These are phyloP conservation scores for Ganaspis sp. DNA, from an alignment of 1,140 invertebrate genomes.

Conservation along the genomic window DNA sequence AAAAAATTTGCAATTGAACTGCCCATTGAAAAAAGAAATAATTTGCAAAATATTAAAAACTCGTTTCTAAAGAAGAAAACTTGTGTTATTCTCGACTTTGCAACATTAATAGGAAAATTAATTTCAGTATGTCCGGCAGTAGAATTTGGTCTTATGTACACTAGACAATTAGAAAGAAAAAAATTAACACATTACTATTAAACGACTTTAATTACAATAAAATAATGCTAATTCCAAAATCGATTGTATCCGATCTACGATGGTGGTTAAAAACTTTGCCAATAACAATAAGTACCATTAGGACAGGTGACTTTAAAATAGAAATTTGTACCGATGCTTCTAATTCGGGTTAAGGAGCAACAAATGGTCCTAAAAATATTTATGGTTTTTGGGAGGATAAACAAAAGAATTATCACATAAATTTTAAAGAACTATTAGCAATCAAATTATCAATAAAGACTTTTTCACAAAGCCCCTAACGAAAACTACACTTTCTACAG, in stretches of 20 bases:
- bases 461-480: background rate
- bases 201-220: background rate
- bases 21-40: background rate
- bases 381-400: conserved; percentile 36
- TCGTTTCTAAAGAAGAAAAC: background rate
- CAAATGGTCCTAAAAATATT: background rate
- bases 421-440: conserved; percentile 41
- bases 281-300: background rate
- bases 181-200: background rate
- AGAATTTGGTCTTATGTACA: conserved; percentile 1
- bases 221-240: background rate
- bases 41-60: background rate
- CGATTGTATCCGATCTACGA: conserved; percentile 8
- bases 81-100: background rate
- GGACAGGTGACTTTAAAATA: conserved; percentile 21
- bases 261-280: conserved; percentile 31
- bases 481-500: too few species aligned
- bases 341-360: conserved; percentile 33
- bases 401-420: conserved; percentile 31
- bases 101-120: background rate
- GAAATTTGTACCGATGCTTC: conserved; percentile 44
- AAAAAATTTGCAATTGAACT: background rate
- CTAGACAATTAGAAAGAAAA: background rate
- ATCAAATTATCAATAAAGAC: conserved; percentile 29
- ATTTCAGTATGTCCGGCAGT: background rate